These are phyloP conservation scores for Heliconius aoede DNA, from an alignment of 2,888 invertebrate genomes.

Conservation along the genomic window DNA sequence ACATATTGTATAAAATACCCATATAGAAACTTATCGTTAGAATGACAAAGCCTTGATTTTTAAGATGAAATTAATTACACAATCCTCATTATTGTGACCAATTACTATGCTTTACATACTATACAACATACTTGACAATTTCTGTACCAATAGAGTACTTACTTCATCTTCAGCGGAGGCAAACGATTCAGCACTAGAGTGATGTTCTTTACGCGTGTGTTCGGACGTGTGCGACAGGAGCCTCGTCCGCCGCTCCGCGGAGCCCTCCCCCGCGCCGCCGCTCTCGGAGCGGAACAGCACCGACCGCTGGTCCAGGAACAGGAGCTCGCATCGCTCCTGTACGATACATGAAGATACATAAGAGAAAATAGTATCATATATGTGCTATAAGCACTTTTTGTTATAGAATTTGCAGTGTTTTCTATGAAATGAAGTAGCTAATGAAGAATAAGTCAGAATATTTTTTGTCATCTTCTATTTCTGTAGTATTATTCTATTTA, in stretches of 20 bases:
- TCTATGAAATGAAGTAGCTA: no score
- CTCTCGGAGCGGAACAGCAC: conserved; percentile 92
- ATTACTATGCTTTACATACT: neutral
- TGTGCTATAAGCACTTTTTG: no score
- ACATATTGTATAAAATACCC: no score
- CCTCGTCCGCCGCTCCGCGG: conserved; percentile 60
- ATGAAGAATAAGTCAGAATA: no score
- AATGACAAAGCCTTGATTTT: neutral
- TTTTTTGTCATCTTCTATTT: no score
- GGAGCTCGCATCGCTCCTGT: conserved; percentile 93
- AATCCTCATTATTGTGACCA: neutral
- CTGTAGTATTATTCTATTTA: no score
- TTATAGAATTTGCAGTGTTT: no score
- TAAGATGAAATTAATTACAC: neutral
- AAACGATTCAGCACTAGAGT: conserved; percentile 97
- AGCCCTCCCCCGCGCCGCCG: conserved; percentile 71
- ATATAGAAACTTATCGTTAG: neutral
- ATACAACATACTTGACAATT: neutral
- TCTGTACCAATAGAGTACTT: neutral
- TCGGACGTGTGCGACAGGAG: conserved; percentile 75
- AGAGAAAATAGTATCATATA: no score
- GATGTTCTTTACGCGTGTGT: conserved; percentile 83
- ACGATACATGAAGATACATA: conserved; percentile 54
- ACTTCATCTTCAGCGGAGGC: conserved; percentile 97
- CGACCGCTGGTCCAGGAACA: conserved; percentile 94